These are phyloP conservation scores for Osmerus mordax DNA, from an alignment of 2,113 vertebrate genomes.

Conservation along the genomic window DNA sequence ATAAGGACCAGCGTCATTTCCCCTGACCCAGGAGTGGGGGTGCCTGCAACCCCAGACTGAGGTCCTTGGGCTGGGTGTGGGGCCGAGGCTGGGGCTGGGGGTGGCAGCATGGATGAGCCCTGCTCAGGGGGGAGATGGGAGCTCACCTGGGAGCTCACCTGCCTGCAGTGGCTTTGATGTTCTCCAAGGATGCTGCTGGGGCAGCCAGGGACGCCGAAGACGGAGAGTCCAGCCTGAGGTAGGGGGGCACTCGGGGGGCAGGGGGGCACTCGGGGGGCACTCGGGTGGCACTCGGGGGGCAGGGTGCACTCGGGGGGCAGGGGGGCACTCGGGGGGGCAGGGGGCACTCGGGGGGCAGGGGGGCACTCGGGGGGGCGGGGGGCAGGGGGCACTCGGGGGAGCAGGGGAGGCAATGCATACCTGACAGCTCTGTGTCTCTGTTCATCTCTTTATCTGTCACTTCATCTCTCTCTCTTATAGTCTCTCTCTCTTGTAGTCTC, in stretches of 20 bases:
- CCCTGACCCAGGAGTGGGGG: neutral
- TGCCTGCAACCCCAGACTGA: neutral
- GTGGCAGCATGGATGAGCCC: conserved; percentile 59
- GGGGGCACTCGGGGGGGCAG: neutral
- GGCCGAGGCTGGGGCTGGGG: conserved; percentile 22
- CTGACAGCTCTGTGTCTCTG: neutral
- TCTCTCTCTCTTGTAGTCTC: neutral
- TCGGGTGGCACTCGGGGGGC: neutral
- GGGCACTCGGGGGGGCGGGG: neutral
- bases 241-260: conserved; percentile 14
- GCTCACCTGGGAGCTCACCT: conserved; percentile 55
- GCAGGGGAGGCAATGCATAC: neutral
- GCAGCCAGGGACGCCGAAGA: conserved; percentile 43
- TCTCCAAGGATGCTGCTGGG: conserved; percentile 65
- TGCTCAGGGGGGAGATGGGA: conserved; percentile 68
- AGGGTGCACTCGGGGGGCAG: conserved; percentile 46
- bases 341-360: neutral
- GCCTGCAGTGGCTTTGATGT: conserved; percentile 68
- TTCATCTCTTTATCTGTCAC: neutral
- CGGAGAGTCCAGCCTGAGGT: conserved; percentile 73
- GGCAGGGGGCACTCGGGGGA: neutral
- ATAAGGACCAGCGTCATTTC: neutral
- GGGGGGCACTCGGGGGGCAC: neutral
- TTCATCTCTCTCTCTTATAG: neutral
- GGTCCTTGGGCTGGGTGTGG: conserved; percentile 8